Conservation (phyloP, 1,140 invertebrate species). For the Drosophila chauvacae region DNA sequence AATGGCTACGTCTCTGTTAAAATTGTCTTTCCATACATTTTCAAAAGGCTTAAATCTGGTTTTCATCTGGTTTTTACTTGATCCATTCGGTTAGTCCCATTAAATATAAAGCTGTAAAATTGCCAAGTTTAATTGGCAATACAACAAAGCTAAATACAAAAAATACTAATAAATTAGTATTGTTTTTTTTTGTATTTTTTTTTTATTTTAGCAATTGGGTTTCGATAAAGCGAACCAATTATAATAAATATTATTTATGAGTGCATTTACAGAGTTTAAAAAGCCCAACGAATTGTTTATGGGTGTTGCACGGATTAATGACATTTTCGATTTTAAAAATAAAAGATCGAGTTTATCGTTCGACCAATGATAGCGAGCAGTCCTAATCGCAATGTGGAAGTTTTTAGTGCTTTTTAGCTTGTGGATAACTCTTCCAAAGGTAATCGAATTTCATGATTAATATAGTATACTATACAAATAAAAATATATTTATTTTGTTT, state of each 20-base stretch:
- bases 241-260: neutral
- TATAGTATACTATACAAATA: no score
- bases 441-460: neutral
- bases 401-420: neutral
- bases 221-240: neutral
- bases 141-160: neutral
- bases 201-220: neutral
- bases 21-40: neutral
- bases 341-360: neutral
- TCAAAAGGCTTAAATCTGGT: neutral
- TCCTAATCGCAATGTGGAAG: conserved; percentile 22
- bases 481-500: neutral
- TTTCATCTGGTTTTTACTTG: neutral
- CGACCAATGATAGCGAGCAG: neutral
- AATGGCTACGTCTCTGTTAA: no score
- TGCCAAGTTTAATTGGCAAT: neutral
- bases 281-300: neutral
- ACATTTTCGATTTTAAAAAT: neutral
- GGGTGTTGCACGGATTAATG: conserved; percentile 19
- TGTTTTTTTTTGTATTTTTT: neutral
- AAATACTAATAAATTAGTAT: neutral
- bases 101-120: neutral
- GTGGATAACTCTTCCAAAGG: conserved; percentile 26
- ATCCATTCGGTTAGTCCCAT: neutral
- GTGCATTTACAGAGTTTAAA: conserved; percentile 4